These are phyloP conservation scores for Virgularia gustaviana DNA, from an alignment of 92 coral and sea anemone genomes.

Conservation along the genomic window DNA sequence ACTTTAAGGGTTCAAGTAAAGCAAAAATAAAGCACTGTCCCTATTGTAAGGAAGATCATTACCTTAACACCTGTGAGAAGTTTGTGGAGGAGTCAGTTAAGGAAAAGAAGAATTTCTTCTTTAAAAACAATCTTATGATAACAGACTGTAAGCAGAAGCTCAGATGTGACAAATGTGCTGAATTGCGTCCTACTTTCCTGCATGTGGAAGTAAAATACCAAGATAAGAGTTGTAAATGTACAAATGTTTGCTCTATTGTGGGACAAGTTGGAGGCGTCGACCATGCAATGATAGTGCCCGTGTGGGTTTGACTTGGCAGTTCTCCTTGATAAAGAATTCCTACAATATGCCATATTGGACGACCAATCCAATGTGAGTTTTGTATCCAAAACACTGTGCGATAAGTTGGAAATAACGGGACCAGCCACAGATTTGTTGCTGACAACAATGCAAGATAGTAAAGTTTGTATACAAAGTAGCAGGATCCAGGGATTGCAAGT, in stretches of 20 bases:
- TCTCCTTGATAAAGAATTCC: slow-evolving; percentile 20
- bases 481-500: slow-evolving; percentile 16
- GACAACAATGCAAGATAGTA: slow-evolving; percentile 31
- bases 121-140: slow-evolving; percentile 35
- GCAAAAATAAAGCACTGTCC: no score
- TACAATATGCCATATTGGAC: slow-evolving; percentile 36
- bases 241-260: slow-evolving; percentile 29
- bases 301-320: slow-evolving; percentile 46
- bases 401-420: slow-evolving; percentile 17
- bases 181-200: slow-evolving; percentile 29
- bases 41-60: slow-evolving; percentile 44
- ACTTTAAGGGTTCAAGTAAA: no score
- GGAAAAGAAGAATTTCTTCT: slow-evolving; percentile 51
- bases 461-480: slow-evolving; percentile 5
- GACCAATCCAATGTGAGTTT: slow-evolving; percentile 32
- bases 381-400: slow-evolving; percentile 22
- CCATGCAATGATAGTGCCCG: slow-evolving; percentile 48
- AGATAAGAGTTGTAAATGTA: slow-evolving; percentile 13
- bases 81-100: slow-evolving; percentile 37
- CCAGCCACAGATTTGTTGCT: slow-evolving; percentile 16
- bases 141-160: slow-evolving; percentile 34
- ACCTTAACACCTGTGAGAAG: slow-evolving; percentile 32
- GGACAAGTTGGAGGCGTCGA: slow-evolving; percentile 35
- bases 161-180: slow-evolving; percentile 14
- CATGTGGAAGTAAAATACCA: slow-evolving; percentile 7